Conservation (phyloP, 2,888 invertebrate species). For the Dryococelus australis region DNA sequence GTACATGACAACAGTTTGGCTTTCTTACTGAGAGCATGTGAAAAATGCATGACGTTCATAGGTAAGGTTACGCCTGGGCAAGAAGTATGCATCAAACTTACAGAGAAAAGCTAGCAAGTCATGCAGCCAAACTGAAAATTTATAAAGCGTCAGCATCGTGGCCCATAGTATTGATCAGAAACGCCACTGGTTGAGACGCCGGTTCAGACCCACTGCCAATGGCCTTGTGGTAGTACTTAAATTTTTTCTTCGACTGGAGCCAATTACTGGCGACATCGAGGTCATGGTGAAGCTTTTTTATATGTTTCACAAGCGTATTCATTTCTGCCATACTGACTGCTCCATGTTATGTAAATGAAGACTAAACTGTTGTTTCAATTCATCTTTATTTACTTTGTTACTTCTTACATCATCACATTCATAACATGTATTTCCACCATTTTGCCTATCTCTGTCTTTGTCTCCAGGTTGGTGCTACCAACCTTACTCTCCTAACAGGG, state of each 20-base stretch:
- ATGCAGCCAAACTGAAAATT: neutral
- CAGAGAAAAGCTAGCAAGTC: neutral
- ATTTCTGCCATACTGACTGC: neutral
- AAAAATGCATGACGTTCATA: neutral
- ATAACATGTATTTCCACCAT: too few relatives aligned
- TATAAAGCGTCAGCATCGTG: neutral
- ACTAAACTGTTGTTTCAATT: too few relatives aligned
- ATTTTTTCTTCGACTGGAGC: neutral
- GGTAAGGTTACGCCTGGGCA: neutral
- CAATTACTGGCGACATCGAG: neutral
- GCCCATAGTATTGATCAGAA: neutral
- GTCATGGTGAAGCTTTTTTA: neutral
- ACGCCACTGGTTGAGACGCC: neutral
- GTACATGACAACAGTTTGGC: neutral
- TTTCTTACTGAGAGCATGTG: neutral
- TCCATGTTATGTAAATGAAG: too few relatives aligned
- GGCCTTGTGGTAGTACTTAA: neutral
- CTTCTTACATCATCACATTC: too few relatives aligned
- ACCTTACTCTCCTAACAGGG: too few relatives aligned
- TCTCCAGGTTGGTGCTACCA: too few relatives aligned
- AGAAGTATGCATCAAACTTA: neutral
- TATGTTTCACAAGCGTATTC: neutral
- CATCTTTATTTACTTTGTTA: too few relatives aligned
- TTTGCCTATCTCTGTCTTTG: too few relatives aligned
- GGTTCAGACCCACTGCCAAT: too few relatives aligned